These are phyloP conservation scores for Malachius bipustulatus DNA, from an alignment of 2,888 invertebrate genomes.

Conservation along the genomic window DNA sequence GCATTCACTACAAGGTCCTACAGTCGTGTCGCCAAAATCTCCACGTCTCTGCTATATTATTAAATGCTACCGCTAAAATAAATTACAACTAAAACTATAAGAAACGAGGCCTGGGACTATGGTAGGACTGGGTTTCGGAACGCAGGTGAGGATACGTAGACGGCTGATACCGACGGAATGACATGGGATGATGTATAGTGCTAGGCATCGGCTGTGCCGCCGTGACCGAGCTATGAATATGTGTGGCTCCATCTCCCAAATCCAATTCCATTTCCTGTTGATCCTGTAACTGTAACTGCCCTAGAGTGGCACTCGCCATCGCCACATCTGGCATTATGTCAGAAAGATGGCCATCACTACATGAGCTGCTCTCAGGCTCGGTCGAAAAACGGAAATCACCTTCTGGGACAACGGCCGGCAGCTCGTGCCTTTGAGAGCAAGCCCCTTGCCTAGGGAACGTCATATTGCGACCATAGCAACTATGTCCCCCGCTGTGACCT, in stretches of 20 bases:
- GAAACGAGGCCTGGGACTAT: constrained; percentile 27
- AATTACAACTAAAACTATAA: constrained; percentile 26
- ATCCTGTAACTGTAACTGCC: constrained; percentile 51
- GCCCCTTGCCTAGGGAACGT: constrained; percentile 46
- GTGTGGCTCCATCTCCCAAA: constrained; percentile 73
- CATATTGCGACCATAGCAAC: constrained; percentile 48
- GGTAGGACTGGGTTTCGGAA: constrained; percentile 27
- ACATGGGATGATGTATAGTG: constrained; percentile 27
- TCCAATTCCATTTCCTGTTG: constrained; percentile 63
- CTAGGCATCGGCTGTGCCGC: constrained; percentile 26
- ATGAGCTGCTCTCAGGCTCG: constrained; percentile 44
- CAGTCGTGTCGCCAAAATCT: no score
- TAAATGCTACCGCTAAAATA: constrained; percentile 18
- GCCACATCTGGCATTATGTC: constrained; percentile 89
- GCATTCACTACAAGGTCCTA: no score
- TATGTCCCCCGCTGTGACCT: constrained; percentile 27
- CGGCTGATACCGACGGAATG: constrained; percentile 30
- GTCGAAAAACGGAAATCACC: constrained; percentile 40
- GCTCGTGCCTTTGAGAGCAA: constrained; percentile 43
- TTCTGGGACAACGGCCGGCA: constrained; percentile 54
- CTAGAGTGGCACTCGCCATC: constrained; percentile 72
- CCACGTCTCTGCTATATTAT: no score
- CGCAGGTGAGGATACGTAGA: constrained; percentile 29
- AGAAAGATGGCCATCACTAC: constrained; percentile 58
- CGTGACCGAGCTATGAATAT: constrained; percentile 37